Base-by-base conservation (phyloP, 2,113 vertebrate species). In the Cavia porcellus region DNA sequence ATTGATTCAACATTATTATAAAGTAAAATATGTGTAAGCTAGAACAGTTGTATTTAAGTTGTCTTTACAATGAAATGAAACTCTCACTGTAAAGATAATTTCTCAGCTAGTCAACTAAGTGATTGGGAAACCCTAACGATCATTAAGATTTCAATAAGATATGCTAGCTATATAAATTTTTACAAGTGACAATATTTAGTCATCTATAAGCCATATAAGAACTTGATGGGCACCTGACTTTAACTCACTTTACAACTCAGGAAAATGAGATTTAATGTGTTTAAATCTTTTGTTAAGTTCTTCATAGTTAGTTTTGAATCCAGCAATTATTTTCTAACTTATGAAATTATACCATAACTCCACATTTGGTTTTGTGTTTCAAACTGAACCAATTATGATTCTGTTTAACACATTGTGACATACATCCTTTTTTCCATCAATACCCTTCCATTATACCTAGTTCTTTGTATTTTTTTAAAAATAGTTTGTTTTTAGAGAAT, bases 381-480 rank as follows among this genome's bases (percentile, higher is more conserved):
- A 70, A 87, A 72, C 4, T 42, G 52, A 96, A 50, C 81, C 14
- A 84, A 42, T 62, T 89, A 62, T 2, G 32, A 61, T 80, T 81
- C 66, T 72, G 20, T 79, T 96, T 80, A 59, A 92, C 20, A 89
- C 22, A 72, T 17, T 84, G 47, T 72, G 12, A 24, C 20, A 74
- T 72, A 38, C 38, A 38, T 45, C 9, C 57, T 24, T 89, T 5
- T 89, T 1, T 90, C 52, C 68, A 19, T 91, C 17, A 70, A 3
- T 87, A 59, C 70, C 14, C 75, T 1, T 95, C 38, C 77, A 15
- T 77, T 19, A 74, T 80, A 47, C 45, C 1, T 50, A 75, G 45
- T 35, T 85, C 75, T 91, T 79, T n/a, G 4, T 64, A 19, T 82
- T 91, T 90, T 47, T 79, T 82, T 32, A 38, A 85, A 86, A 83